Evolutionary conservation across 2,888 invertebrate genomes (phyloP).

Genomic region (Metallyticus violacea): DNA sequence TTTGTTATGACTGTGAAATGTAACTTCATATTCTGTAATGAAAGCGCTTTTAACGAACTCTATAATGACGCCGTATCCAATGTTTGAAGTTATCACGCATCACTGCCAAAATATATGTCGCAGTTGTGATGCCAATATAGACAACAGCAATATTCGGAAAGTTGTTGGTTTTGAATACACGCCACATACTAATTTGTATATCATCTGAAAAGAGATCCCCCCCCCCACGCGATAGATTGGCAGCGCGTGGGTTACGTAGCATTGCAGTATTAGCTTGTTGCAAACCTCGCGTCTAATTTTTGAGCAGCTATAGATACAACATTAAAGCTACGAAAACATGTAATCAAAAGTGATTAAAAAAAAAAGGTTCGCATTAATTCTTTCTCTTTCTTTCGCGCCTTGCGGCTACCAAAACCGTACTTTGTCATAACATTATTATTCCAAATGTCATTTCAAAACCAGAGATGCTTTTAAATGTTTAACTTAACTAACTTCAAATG

Average conservation of each 20-base stretch:
- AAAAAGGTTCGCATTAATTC: neutral
- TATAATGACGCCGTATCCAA: neutral
- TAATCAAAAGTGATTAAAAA: neutral
- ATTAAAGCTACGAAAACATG: neutral
- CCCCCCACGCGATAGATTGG: too few relatives aligned
- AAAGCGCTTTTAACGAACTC: neutral
- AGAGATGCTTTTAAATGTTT: neutral
- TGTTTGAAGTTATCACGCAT: neutral
- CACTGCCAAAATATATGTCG: neutral
- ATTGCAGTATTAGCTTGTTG: neutral
- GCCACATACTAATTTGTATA: neutral
- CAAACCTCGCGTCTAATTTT: neutral
- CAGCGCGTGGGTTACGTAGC: neutral
- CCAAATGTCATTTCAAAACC: neutral
- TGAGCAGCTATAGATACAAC: neutral
- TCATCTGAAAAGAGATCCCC: too few relatives aligned
- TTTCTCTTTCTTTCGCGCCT: neutral
- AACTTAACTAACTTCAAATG: neutral
- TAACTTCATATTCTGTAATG: too few relatives aligned
- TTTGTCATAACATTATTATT: too few relatives aligned
- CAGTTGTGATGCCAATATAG: neutral
- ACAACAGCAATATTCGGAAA: neutral
- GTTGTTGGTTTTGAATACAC: neutral
- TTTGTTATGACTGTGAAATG: too few relatives aligned
- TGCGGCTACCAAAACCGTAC: too few relatives aligned